Percentiles rank a stretch among this genome's conserved stretches.
These are phyloP conservation scores for Cyrtonyx montezumae DNA, from an alignment of 2,113 vertebrate genomes.

Conservation along the genomic window DNA sequence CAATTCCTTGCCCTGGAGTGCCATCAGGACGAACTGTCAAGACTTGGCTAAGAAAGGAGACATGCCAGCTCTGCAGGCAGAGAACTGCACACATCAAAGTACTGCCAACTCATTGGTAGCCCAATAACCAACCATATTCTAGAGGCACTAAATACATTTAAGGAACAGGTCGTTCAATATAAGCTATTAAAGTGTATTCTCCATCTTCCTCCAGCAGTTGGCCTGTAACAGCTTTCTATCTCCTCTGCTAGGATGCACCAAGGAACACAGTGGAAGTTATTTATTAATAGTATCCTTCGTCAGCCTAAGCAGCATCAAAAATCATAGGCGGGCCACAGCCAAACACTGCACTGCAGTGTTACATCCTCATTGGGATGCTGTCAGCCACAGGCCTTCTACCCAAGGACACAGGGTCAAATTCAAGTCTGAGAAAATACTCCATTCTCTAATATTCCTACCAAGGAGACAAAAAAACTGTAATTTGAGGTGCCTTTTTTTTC, in stretches of 20 bases:
- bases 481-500: too few relatives aligned
- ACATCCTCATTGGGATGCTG: neutral
- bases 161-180: fast-evolving
- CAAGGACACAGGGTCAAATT: constrained; percentile 53
- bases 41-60: neutral
- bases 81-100: neutral
- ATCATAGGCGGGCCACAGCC: fast-evolving
- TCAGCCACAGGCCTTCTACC: neutral
- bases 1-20: neutral
- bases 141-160: fast-evolving
- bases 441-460: fast-evolving
- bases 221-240: neutral
- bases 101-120: neutral
- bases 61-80: fast-evolving
- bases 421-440: neutral
- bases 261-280: neutral
- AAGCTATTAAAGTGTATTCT: neutral
- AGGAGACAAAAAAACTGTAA: neutral
- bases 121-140: neutral
- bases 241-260: neutral
- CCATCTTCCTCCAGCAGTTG: neutral
- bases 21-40: neutral
- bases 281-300: neutral
- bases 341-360: neutral
- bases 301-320: neutral